phyloP scores from a whole-genome alignment of 2,888 invertebrate genomes.

The Sphaerophoria taeniata region DNA sequence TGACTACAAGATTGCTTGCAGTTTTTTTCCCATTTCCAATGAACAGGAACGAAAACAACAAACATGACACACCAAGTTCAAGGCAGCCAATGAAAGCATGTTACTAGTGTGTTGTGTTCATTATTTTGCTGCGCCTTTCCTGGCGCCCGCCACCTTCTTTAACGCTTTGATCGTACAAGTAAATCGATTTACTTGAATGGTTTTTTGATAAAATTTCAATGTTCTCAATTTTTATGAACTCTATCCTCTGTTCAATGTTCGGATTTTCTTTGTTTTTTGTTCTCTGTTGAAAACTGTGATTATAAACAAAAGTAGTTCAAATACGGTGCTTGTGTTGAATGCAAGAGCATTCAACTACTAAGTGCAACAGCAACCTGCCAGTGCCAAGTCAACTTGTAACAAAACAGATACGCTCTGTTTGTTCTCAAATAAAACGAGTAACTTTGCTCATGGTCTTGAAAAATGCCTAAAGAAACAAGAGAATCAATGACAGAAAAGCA shows the following conservation, averaged over 20 bases:
- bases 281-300: not conserved
- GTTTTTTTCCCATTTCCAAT: slow-evolving; percentile 17
- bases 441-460: not conserved
- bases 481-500: not conserved
- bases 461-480: slow-evolving; percentile 1
- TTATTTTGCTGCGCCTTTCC: not conserved
- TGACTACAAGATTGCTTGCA: not conserved
- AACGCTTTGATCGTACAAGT: slow-evolving; percentile 12
- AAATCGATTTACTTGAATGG: slow-evolving; percentile 43
- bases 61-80: slow-evolving; percentile 21
- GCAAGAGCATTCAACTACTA: slow-evolving; percentile 17
- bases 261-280: not conserved
- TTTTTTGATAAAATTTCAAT: slow-evolving; percentile 31
- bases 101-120: not conserved
- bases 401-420: slow-evolving; percentile 37
- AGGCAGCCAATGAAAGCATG: slow-evolving; percentile 1
- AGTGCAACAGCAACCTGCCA: slow-evolving; percentile 23
- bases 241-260: slow-evolving; percentile 24
- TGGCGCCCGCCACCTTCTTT: not conserved
- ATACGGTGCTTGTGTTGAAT: slow-evolving; percentile 12
- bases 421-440: slow-evolving; percentile 2
- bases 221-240: slow-evolving; percentile 17
- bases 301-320: slow-evolving; percentile 11
- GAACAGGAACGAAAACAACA: slow-evolving; percentile 16
- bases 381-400: slow-evolving; percentile 8